Percentiles rank a stretch among this genome's conserved stretches.
These are phyloP conservation scores for Nasonia longicornis DNA, from an alignment of 1,140 invertebrate genomes.

Conservation along the genomic window DNA sequence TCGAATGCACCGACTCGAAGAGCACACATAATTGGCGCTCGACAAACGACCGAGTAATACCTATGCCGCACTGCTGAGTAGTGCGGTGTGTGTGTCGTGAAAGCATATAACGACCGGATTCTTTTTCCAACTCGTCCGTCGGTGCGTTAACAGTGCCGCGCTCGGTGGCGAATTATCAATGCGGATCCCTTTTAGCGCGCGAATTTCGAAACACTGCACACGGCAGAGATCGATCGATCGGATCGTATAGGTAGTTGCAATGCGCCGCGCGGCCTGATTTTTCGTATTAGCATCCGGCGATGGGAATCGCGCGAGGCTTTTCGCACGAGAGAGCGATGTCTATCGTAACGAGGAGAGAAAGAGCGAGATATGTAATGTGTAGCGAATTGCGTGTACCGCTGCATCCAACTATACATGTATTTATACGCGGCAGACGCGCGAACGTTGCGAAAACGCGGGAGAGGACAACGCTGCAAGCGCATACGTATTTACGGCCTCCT, in stretches of 20 bases:
- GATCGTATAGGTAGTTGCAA: not conserved
- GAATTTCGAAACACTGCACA: not conserved
- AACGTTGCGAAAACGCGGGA: not conserved
- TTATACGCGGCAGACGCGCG: not conserved
- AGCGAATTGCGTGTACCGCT: not conserved
- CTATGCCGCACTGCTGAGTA: not conserved
- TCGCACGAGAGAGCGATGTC: slow-evolving; percentile 11
- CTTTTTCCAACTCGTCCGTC: not conserved
- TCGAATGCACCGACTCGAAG: not conserved
- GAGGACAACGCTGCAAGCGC: not conserved
- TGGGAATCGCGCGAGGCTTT: slow-evolving; percentile 39
- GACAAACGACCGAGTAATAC: not conserved
- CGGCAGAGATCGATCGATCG: not conserved
- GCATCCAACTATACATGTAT: not conserved
- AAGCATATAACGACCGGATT: slow-evolving; percentile 4
- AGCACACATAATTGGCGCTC: not conserved
- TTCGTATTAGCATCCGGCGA: slow-evolving; percentile 41
- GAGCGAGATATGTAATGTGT: not conserved
- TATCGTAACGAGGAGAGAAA: not conserved
- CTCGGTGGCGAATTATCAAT: not conserved
- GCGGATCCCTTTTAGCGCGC: slow-evolving; percentile 1
- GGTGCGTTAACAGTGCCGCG: not conserved
- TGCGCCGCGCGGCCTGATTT: slow-evolving; percentile 3
- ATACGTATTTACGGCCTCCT: not conserved
- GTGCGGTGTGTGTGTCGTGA: not conserved